Evolutionary conservation across 2,888 invertebrate species (phyloP).

Genomic region (Entomobrya multifasciata): DNA sequence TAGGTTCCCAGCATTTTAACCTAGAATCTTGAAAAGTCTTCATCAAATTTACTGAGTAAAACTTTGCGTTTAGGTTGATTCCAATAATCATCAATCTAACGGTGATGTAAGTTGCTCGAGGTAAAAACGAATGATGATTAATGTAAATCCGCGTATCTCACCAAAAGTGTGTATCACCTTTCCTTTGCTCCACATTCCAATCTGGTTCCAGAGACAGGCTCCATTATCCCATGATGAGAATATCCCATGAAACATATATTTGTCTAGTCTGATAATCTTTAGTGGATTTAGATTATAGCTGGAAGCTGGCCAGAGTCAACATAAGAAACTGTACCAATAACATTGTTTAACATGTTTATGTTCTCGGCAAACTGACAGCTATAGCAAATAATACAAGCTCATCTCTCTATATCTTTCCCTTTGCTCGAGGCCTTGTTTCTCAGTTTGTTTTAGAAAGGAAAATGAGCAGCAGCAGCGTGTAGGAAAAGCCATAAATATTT

Average conservation of each 20-base stretch:
- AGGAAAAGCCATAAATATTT: conserved; percentile 58
- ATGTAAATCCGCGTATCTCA: conserved; percentile 31
- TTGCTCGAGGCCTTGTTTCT: conserved; percentile 50
- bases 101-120: background rate
- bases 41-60: background rate
- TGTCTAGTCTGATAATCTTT: conserved; percentile 63
- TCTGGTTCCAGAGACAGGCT: conserved; percentile 15
- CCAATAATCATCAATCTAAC: conserved; percentile 10
- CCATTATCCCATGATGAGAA: conserved; percentile 12
- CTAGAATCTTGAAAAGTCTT: background rate
- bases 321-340: conserved; percentile 37
- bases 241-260: conserved; percentile 51
- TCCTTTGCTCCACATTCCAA: conserved; percentile 43
- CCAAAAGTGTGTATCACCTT: conserved; percentile 14
- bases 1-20: conserved; percentile 9
- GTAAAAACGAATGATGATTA: conserved; percentile 25
- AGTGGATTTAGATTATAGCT: conserved; percentile 38
- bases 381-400: conserved; percentile 58
- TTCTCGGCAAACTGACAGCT: conserved; percentile 65
- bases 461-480: conserved; percentile 1
- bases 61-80: conserved; percentile 3
- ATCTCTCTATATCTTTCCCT: conserved; percentile 46
- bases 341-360: conserved; percentile 61
- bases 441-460: too few relatives aligned
- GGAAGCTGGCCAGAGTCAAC: conserved; percentile 19